Evolutionary conservation across 2,888 invertebrate genomes (phyloP).

Genomic region (Exephanes ischioxanthus): DNA sequence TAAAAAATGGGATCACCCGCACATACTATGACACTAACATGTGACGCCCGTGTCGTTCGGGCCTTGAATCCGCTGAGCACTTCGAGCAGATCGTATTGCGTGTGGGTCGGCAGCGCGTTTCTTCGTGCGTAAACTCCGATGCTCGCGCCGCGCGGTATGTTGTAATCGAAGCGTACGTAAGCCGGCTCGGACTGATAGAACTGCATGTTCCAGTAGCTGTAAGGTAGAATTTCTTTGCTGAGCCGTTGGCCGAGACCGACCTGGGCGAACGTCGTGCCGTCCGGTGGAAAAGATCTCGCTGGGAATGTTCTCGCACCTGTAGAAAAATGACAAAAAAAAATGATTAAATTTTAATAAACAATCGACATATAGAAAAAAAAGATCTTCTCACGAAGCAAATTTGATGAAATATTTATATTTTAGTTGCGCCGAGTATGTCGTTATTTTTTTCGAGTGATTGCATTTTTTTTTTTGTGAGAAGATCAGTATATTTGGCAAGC

Average conservation of each 20-base stretch:
- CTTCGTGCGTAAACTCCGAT: constrained; percentile 98
- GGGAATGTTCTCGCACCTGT: constrained; percentile 95
- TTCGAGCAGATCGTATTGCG: constrained; percentile 98
- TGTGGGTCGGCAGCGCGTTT: constrained; percentile 97
- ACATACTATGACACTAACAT: constrained; percentile 89
- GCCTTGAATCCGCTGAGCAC: constrained; percentile 96
- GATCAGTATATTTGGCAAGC: constrained; percentile 22
- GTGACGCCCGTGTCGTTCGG: constrained; percentile 93
- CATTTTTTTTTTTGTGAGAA: constrained; percentile 24
- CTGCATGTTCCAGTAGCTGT: constrained; percentile 99
- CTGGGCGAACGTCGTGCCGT: constrained; percentile 96
- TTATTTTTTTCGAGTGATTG: constrained; percentile 44
- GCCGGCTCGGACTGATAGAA: constrained; percentile 97
- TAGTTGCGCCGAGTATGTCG: constrained; percentile 39
- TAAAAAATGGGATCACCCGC: constrained; percentile 67
- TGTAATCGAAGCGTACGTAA: constrained; percentile 97
- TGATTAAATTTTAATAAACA: constrained; percentile 38
- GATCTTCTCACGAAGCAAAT: constrained; percentile 26
- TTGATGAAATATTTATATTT: constrained; percentile 28
- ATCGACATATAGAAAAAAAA: background rate
- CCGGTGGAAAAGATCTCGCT: constrained; percentile 95
- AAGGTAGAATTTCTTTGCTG: constrained; percentile 95
- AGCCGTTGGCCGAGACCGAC: constrained; percentile 95
- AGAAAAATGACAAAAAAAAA: constrained; percentile 61
- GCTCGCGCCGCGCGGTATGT: constrained; percentile 95